phyloP scores from a whole-genome alignment of 2,797 vertebrate genomes.

The Bradypodion pumilum region DNA sequence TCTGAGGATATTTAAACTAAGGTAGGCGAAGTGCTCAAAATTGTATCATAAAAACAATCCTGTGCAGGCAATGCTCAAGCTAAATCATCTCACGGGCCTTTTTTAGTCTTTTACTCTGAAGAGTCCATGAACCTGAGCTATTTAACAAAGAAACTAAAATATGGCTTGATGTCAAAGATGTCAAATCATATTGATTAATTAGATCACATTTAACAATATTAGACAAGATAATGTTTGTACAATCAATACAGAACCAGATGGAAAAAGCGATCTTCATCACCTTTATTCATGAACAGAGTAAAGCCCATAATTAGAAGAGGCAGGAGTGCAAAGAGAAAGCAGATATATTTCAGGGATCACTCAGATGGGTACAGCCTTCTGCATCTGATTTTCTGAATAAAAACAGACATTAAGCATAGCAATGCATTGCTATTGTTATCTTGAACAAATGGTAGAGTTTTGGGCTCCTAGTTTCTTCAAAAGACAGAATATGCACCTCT shows the following conservation, averaged over 20 bases:
- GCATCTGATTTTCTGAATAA: neutral
- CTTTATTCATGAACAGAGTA: conserved; percentile 15
- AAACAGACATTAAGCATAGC: too few species aligned
- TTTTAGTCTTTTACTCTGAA: conserved; percentile 11
- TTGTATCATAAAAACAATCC: conserved; percentile 26
- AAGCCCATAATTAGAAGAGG: conserved; percentile 9
- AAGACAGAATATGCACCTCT: neutral
- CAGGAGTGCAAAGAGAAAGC: conserved; percentile 17
- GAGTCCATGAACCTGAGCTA: conserved; percentile 15
- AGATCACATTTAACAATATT: conserved; percentile 30
- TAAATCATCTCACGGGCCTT: conserved; percentile 1
- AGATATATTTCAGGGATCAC: neutral
- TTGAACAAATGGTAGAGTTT: neutral
- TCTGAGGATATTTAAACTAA: conserved; percentile 22
- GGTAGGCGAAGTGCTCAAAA: conserved; percentile 17
- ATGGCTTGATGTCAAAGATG: conserved; percentile 27
- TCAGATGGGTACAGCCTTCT: neutral
- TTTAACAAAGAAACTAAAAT: conserved; percentile 30
- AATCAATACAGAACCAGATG: conserved; percentile 29
- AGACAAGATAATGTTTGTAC: conserved; percentile 34
- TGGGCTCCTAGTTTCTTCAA: neutral
- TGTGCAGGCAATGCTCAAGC: conserved; percentile 3
- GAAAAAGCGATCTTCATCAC: conserved; percentile 18
- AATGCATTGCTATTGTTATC: neutral
- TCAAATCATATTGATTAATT: conserved; percentile 37